Percentiles rank a stretch among this genome's conserved stretches.
These are phyloP conservation scores for Atrichornis clamosus DNA, from an alignment of 2,113 vertebrate species.

Conservation along the genomic window DNA sequence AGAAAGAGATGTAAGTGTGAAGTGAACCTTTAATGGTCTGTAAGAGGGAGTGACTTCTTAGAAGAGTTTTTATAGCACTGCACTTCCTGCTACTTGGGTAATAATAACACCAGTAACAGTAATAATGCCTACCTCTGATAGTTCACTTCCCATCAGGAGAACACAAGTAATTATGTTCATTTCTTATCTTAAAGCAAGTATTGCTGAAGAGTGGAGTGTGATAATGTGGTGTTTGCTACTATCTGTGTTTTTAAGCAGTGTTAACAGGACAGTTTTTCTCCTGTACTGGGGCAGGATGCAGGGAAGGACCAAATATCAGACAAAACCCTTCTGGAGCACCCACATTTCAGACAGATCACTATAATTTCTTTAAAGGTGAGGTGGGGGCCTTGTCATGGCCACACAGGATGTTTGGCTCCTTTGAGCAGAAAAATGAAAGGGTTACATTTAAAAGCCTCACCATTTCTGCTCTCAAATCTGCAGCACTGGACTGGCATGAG, in stretches of 20 bases:
- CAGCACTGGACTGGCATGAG: not conserved
- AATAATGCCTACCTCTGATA: not conserved
- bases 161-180: not conserved
- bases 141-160: slow-evolving; percentile 29
- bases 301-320: not conserved
- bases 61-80: slow-evolving; percentile 17
- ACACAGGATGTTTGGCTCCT: not conserved
- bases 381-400: not conserved
- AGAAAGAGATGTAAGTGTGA: slow-evolving; percentile 16
- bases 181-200: not conserved
- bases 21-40: slow-evolving; percentile 32
- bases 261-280: not conserved
- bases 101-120: slow-evolving; percentile 20
- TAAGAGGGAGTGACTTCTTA: not conserved
- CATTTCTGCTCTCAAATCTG: not conserved
- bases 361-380: not conserved
- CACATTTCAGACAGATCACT: not conserved
- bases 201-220: not conserved
- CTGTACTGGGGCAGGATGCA: not conserved
- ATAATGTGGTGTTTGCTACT: not conserved
- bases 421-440: not conserved
- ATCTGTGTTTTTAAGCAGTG: not conserved
- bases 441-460: not conserved
- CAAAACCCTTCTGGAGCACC: not conserved
- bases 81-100: slow-evolving; percentile 19